phyloP scores from a whole-genome alignment of 2,113 vertebrate species.

The human (Homo sapiens) region GRCh38 chr4:48963001-48963500 shows the following conservation, averaged over 20 bases:
- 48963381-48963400: background rate
- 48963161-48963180: background rate
- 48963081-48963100: constrained; percentile 5
- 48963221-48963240: background rate
- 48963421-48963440: background rate
- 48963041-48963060: background rate
- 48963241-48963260: accelerated
- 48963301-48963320: background rate
- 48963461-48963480: background rate
- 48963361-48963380: background rate
- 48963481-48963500: background rate
- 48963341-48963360: background rate
- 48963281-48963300: background rate
- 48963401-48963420: background rate
- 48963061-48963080: constrained; percentile 2
- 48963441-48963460: background rate
- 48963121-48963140: background rate
- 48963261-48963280: background rate
- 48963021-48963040: background rate
- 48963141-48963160: constrained; percentile 35
- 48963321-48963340: background rate
- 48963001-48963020: background rate
- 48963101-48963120: constrained; percentile 22
- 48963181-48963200: background rate
- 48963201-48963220: constrained; percentile 66